phyloP scores from a whole-genome alignment of 2,797 vertebrate genomes.

The Gadopsis bispinosus region DNA sequence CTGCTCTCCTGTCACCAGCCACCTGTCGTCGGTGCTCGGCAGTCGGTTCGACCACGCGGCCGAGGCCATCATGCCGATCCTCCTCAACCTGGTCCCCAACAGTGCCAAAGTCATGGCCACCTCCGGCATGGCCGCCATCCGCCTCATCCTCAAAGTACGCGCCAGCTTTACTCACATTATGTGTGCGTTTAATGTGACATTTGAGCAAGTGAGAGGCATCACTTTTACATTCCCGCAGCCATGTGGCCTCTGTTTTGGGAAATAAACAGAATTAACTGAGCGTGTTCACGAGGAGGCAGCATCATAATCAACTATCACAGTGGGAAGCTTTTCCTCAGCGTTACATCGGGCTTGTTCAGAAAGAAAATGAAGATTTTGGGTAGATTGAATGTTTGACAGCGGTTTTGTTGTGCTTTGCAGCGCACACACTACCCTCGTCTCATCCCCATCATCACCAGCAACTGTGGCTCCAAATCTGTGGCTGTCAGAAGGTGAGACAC shows the following conservation, averaged over 20 bases:
- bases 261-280: background rate
- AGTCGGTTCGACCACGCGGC: conserved; percentile 95
- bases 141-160: conserved; percentile 93
- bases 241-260: background rate
- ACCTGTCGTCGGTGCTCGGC: conserved; percentile 92
- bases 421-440: conserved; percentile 93
- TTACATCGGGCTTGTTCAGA: background rate
- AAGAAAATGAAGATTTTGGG: background rate
- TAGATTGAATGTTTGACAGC: background rate
- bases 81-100: conserved; percentile 95
- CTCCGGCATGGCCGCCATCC: conserved; percentile 91
- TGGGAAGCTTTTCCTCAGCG: background rate
- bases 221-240: background rate
- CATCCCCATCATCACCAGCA: conserved; percentile 95
- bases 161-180: background rate
- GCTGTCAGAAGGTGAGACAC: conserved; percentile 90
- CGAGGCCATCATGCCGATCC: conserved; percentile 92
- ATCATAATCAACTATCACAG: too few species aligned
- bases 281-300: background rate
- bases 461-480: conserved; percentile 94
- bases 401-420: conserved; percentile 75
- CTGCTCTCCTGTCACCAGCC: conserved; percentile 76
- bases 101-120: conserved; percentile 97
- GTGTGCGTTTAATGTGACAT: background rate
- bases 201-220: background rate